Evolutionary conservation across 2,113 vertebrate genomes (phyloP), one percentile per base, ranked within the genome.

Genomic region (Prochilodus magdalenae): DNA sequence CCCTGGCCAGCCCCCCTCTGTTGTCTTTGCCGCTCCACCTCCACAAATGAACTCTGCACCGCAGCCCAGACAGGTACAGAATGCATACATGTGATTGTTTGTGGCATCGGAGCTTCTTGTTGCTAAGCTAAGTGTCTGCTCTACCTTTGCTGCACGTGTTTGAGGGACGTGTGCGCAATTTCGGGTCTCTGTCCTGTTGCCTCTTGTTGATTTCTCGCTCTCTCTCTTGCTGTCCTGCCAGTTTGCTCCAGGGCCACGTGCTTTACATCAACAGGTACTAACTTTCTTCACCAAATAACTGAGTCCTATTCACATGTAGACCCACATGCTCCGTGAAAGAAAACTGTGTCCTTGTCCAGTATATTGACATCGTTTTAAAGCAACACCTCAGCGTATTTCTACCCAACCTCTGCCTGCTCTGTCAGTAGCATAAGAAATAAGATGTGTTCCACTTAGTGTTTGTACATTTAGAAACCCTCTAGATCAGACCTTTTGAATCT

Each of bases 11-110:
- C 90, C 93, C 85, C 87, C 95, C 90, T 96, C 98, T 94, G 96
- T 98, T 91, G 97, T 98, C 91, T 97, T 96, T 93, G 94, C 96
- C 40, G 3, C 36, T 36, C 40, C 40, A 91, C 93, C 95, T 92
- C 96, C 96, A 94, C 97, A 96, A 96, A 99, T 99, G 97, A 98
- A 96, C 94, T 96, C 97, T 89, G 95, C 96, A 93, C 96, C 96
- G 86, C 97, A 97, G 91, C 94, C 96, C 84, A 96, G 97, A 93
- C 97, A 96, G 96, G 97, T 99, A 96, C 20, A 53, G 27, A 49
- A 14, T 36, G 22, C 67, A n/a, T 53, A 5, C 22, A 20, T 1
- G 8, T 67, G 27, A 27, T 53, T 29, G 14, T 8, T 40, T 74
- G 1, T 40, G 73, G 5, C 7, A 26, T 84, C 27, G 71, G 14